Percentiles rank a stretch among this genome's conserved stretches.
phyloP scores from a whole-genome alignment of 2,113 vertebrate genomes.

The Albula goreensis region DNA sequence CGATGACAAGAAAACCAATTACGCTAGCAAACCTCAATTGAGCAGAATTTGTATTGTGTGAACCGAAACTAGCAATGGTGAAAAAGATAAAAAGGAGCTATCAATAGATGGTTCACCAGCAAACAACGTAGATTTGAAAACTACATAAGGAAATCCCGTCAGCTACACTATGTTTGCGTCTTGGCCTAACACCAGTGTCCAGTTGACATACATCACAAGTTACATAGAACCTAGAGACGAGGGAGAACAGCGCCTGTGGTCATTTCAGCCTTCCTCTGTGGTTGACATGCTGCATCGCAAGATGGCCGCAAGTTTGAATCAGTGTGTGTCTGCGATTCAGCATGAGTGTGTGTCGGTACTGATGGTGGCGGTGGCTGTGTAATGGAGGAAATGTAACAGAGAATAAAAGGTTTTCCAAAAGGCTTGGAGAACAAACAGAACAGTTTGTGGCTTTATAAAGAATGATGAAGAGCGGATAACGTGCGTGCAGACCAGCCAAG shows the following conservation, averaged over 20 bases:
- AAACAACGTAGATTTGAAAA: too few species aligned
- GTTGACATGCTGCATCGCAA: neutral
- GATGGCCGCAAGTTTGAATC: neutral
- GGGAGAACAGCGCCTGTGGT: neutral
- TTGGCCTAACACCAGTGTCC: neutral
- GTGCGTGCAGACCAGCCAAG: neutral
- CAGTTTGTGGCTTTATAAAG: neutral
- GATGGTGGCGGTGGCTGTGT: neutral
- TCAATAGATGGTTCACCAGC: too few species aligned
- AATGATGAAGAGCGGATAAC: neutral
- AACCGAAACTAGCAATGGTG: too few species aligned
- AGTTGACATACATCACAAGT: neutral
- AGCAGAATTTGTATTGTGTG: too few species aligned
- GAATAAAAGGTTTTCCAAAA: neutral
- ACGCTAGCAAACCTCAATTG: too few species aligned
- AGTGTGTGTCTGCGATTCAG: too few species aligned
- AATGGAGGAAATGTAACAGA: neutral
- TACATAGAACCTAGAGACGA: neutral
- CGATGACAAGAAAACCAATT: too few species aligned
- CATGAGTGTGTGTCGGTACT: too few species aligned
- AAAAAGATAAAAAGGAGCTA: too few species aligned
- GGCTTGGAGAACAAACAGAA: slow-evolving; percentile 8
- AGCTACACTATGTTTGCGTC: neutral
- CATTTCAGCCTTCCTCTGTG: neutral
- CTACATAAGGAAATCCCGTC: too few species aligned